A percentile compares a stretch with the other conserved stretches of the same genome.
Conservation (phyloP, 2,113 vertebrate genomes). For the Actenoides lindsayi region DNA sequence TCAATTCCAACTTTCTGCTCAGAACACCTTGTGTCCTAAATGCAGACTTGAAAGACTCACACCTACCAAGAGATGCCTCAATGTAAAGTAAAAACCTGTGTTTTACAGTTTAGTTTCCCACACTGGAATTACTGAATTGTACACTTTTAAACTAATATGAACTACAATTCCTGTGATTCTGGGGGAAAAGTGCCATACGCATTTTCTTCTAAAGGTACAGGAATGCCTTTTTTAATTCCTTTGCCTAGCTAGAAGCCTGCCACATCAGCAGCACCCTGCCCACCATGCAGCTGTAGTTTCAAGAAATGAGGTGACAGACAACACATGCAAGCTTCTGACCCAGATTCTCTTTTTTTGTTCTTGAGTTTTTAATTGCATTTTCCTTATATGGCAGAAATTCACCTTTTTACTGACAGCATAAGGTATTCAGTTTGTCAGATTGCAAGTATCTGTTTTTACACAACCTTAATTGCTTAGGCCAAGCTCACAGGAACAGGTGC, state of each 20-base stretch:
- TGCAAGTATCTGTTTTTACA: not conserved
- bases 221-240: not conserved
- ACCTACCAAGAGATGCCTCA: not conserved
- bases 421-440: not conserved
- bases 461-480: not conserved
- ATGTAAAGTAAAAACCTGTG: rapidly evolving
- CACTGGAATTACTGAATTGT: not conserved
- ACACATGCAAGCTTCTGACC: not conserved
- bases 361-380: not conserved
- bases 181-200: not conserved
- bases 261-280: not conserved
- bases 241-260: not conserved
- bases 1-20: not conserved
- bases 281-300: rapidly evolving
- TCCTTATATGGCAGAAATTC: not conserved
- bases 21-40: not conserved
- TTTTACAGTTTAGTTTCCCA: not conserved
- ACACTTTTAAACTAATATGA: not conserved
- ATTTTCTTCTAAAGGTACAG: not conserved
- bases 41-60: not conserved
- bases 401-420: not conserved
- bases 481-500: not conserved
- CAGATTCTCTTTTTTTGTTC: not conserved
- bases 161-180: not conserved
- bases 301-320: not conserved